Conservation (phyloP, 2,888 invertebrate genomes). For the Acrobasis suavella region DNA sequence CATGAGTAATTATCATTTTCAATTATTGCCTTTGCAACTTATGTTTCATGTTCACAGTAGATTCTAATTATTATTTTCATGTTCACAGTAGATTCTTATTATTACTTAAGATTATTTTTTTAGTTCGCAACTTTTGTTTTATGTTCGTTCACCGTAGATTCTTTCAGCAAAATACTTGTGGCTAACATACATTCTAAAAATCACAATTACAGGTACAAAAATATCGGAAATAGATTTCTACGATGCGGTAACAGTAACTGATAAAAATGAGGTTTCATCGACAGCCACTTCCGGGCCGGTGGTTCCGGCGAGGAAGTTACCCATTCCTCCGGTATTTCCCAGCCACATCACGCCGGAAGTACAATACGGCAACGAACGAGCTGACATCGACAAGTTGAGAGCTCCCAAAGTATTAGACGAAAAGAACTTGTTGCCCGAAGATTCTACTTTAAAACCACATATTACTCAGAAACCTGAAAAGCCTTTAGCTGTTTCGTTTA, state of each 20-base stretch:
- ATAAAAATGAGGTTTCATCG: constrained; percentile 51
- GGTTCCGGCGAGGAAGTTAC: constrained; percentile 49
- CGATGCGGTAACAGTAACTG: constrained; percentile 57
- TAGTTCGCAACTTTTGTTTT: too few species aligned
- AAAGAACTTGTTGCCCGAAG: constrained; percentile 43
- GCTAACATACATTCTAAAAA: constrained; percentile 26
- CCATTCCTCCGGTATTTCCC: constrained; percentile 69
- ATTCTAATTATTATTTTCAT: too few species aligned
- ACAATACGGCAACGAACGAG: constrained; percentile 77
- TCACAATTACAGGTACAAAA: constrained; percentile 66
- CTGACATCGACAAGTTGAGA: constrained; percentile 62
- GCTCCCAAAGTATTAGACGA: constrained; percentile 57
- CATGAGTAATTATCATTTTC: too few species aligned
- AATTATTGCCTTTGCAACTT: too few species aligned
- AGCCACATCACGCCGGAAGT: constrained; percentile 74
- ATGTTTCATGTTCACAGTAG: too few species aligned
- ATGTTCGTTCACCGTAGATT: too few species aligned
- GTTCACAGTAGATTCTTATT: too few species aligned
- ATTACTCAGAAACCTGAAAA: constrained; percentile 76
- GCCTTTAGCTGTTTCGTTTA: constrained; percentile 68
- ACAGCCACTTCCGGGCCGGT: constrained; percentile 47
- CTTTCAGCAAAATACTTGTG: background rate
- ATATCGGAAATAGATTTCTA: constrained; percentile 77
- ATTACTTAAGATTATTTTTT: too few species aligned
- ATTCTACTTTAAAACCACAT: constrained; percentile 70